phyloP scores from a whole-genome alignment of 1,140 invertebrate genomes.

The Drosophila repleta region DNA sequence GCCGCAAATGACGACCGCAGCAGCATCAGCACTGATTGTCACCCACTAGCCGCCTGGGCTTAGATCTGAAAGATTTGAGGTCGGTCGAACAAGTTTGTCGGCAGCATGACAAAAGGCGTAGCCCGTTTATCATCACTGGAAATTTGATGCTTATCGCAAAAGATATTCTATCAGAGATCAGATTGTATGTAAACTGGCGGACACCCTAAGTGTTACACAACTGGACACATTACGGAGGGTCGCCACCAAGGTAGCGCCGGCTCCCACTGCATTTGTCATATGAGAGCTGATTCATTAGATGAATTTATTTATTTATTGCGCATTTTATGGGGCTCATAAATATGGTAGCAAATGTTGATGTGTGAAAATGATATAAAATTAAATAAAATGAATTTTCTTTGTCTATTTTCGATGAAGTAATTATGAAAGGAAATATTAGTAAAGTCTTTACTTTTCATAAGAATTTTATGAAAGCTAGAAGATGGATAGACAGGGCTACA shows the following conservation, averaged over 20 bases:
- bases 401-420: too few relatives aligned
- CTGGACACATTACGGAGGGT: slow-evolving; percentile 9
- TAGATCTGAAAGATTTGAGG: slow-evolving; percentile 42
- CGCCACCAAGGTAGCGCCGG: slow-evolving; percentile 3
- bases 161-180: slow-evolving; percentile 60
- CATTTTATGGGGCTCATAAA: too few relatives aligned
- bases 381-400: too few relatives aligned
- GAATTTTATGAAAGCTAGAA: too few relatives aligned
- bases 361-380: too few relatives aligned
- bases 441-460: too few relatives aligned
- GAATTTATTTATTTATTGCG: too few relatives aligned
- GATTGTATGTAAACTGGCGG: slow-evolving; percentile 50
- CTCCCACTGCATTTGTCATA: neutral
- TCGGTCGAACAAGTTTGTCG: slow-evolving; percentile 65
- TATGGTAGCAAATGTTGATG: too few relatives aligned
- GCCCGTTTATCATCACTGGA: slow-evolving; percentile 65
- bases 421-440: too few relatives aligned
- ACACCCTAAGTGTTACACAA: slow-evolving; percentile 38
- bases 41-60: slow-evolving; percentile 55
- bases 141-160: slow-evolving; percentile 80
- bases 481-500: too few relatives aligned
- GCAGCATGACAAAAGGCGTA: slow-evolving; percentile 67
- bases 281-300: neutral
- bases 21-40: slow-evolving; percentile 36
- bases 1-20: slow-evolving; percentile 53